Evolutionary conservation across 1,140 invertebrate species (phyloP).

Genomic region (fruit fly (Drosophila melanogaster)): DNA sequence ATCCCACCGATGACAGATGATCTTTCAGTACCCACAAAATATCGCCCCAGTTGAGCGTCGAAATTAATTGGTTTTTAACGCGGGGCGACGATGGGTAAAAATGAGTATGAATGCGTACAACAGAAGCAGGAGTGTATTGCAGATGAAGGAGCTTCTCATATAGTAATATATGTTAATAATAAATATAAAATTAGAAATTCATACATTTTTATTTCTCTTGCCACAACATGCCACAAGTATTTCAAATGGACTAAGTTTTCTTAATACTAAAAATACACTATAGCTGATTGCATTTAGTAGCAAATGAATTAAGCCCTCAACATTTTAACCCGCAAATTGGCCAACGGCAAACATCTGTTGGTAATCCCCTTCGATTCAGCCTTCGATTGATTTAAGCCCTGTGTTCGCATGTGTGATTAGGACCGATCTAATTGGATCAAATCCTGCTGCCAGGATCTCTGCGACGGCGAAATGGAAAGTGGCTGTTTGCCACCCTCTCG

Average conservation of each 20-base stretch:
- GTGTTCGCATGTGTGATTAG: conserved; percentile 33
- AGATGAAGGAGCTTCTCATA: no score
- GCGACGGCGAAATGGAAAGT: conserved; percentile 3
- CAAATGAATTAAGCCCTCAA: background rate
- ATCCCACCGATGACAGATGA: conserved; percentile 28
- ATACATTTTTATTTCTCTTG: no score
- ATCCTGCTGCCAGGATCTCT: conserved; percentile 21
- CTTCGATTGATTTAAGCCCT: conserved; percentile 34
- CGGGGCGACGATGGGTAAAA: conserved; percentile 39
- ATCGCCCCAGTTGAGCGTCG: conserved; percentile 41
- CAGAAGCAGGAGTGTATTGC: conserved; percentile 19
- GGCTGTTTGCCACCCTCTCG: conserved; percentile 15
- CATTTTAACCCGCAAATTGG: background rate
- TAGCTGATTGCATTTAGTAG: no score
- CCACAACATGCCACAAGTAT: background rate
- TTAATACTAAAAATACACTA: no score
- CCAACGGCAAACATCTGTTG: conserved; percentile 33
- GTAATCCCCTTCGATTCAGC: conserved; percentile 13
- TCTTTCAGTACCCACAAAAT: conserved; percentile 21
- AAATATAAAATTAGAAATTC: no score
- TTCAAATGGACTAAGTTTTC: no score
- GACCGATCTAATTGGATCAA: conserved; percentile 39
- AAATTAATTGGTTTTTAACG: conserved; percentile 54
- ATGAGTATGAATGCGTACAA: conserved; percentile 35
- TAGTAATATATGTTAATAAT: no score